phyloP scores from a whole-genome alignment of 2,888 invertebrate species.

The Drosophila diplacantha region DNA sequence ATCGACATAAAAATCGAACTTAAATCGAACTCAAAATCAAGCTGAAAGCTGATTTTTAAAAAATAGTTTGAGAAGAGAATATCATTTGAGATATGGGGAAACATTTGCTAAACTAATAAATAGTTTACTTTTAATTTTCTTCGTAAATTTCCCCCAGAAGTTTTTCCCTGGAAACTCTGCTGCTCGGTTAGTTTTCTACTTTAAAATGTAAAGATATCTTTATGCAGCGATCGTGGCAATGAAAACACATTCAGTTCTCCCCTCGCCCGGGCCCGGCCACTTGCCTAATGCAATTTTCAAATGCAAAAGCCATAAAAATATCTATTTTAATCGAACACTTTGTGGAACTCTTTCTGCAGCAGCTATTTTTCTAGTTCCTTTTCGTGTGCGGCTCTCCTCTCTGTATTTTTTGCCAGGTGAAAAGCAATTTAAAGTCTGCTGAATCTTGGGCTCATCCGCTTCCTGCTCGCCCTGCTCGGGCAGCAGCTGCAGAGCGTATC shows the following conservation, averaged over 20 bases:
- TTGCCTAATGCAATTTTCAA: slow-evolving; percentile 43
- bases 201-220: slow-evolving; percentile 5
- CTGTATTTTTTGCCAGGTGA: slow-evolving; percentile 16
- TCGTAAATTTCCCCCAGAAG: background rate
- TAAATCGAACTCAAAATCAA: no score
- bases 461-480: slow-evolving; percentile 5
- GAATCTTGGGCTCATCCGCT: slow-evolving; percentile 31
- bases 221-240: slow-evolving; percentile 20
- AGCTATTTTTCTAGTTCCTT: slow-evolving; percentile 6
- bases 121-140: slow-evolving; percentile 2
- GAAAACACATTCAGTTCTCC: slow-evolving; percentile 20
- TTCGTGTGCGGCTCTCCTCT: background rate
- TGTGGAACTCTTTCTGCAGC: slow-evolving; percentile 22
- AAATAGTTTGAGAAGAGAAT: no score
- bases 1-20: no score
- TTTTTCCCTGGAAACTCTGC: background rate
- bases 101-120: background rate
- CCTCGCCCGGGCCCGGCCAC: slow-evolving; percentile 5
- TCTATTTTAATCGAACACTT: slow-evolving; percentile 47
- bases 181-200: no score
- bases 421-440: slow-evolving; percentile 44
- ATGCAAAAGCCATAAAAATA: slow-evolving; percentile 48
- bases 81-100: background rate
- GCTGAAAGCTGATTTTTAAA: no score
- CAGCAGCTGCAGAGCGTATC: slow-evolving; percentile 34